phyloP scores from a whole-genome alignment of 1,140 invertebrate species.

The Chironomus striatipennis region DNA sequence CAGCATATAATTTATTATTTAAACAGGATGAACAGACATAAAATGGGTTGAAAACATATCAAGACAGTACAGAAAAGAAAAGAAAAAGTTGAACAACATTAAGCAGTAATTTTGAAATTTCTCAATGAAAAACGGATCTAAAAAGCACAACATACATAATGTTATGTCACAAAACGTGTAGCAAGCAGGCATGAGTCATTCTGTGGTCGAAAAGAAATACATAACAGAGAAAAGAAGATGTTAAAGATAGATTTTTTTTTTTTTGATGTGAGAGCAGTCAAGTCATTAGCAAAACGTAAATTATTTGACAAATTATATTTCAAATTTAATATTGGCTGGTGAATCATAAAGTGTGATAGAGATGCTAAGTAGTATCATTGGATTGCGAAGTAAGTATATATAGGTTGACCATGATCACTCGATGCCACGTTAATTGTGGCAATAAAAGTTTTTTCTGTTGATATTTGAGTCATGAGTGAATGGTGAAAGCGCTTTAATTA shows the following conservation, averaged over 20 bases:
- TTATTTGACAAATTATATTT: not conserved
- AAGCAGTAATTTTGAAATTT: too few relatives aligned
- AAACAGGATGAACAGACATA: too few relatives aligned
- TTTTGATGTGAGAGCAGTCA: not conserved
- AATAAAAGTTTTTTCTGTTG: too few relatives aligned
- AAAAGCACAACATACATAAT: not conserved
- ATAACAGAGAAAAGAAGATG: not conserved
- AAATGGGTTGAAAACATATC: not conserved
- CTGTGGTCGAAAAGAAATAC: not conserved
- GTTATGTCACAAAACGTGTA: not conserved
- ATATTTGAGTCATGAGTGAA: too few relatives aligned
- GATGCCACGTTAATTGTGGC: too few relatives aligned
- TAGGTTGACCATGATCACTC: not conserved
- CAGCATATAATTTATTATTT: too few relatives aligned
- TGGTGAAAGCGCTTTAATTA: too few relatives aligned
- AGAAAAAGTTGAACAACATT: not conserved
- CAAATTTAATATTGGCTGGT: not conserved
- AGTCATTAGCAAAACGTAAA: not conserved
- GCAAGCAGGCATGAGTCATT: not conserved
- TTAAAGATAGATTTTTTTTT: too few relatives aligned
- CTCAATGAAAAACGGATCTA: not conserved
- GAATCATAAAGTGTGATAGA: not conserved
- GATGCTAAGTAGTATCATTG: not conserved
- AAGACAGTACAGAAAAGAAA: not conserved
- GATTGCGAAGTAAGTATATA: not conserved